Base-by-base conservation (phyloP, 2,888 invertebrate genomes). In the Rotaria socialis region DNA sequence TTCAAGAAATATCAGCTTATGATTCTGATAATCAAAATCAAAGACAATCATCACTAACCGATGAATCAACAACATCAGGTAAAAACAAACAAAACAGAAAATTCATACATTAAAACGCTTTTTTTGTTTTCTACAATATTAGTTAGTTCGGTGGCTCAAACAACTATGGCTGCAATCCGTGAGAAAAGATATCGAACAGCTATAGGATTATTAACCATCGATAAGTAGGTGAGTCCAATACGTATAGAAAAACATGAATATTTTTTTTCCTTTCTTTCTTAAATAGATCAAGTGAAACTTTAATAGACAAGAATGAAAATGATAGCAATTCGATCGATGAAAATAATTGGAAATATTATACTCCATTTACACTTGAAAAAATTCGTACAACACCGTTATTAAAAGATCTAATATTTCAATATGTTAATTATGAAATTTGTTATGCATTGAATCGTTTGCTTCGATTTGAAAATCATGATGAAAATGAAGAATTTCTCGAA, bases 401-500 rank as follows among this genome's bases (percentile, higher is more conserved):
- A 41, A 67, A 67, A 67, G 67, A 67, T 35, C 4, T 67, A 6
- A 19, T 67, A 16, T 35, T 35, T 67, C 5, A 16, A 67, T 35
- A 35, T 16, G 5, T 67, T 19, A 41, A 67, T 67, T 7, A 67
- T 41, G 67, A 67, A 67, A 7, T 67, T 67, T 35, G 35, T 67
- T 24, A 67, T 67, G 35, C 35, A 67, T 41, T 67, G 35, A 67
- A 67, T 67, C 67, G 35, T 27, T 67, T 67, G 19, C 0, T 67
- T 67, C 67, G 27, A 67, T 35, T 67, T 14, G 35, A 67, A 35
- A 67, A 41, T 35, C 6, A 35, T 19, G 35, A 35, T 67, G 67
- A 67, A 67, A 67, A 35, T 67, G 67, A 67, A 67, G 67, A 67
- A 14, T 67, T 67, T 67, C 19, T 67, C 10, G 67, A 67, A 67